Conservation (phyloP, 2,888 invertebrate species). For the Stenichneumon culpator region DNA sequence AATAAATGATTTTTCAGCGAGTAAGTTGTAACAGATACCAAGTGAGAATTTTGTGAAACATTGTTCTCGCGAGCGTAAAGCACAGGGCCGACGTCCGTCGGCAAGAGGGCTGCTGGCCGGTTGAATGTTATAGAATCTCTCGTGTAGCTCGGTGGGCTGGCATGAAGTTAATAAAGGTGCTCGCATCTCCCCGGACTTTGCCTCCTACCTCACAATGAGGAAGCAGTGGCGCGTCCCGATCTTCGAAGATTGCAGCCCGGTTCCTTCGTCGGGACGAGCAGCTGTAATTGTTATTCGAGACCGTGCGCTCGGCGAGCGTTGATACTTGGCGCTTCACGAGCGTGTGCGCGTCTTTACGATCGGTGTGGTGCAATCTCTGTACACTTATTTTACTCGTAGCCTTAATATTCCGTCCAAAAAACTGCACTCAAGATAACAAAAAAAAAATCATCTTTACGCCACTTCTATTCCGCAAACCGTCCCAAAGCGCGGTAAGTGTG, state of each 20-base stretch:
- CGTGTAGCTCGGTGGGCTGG: slow-evolving; percentile 61
- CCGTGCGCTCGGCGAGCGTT: slow-evolving; percentile 53
- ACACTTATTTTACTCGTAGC: not conserved
- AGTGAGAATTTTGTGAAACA: not conserved
- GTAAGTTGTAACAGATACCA: not conserved
- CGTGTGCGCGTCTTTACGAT: slow-evolving; percentile 18
- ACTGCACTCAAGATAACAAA: not conserved
- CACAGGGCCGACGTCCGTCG: slow-evolving; percentile 49
- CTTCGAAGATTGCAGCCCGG: slow-evolving; percentile 79
- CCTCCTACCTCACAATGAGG: slow-evolving; percentile 75
- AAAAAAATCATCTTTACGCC: not conserved
- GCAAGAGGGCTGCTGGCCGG: slow-evolving; percentile 32
- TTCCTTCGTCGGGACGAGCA: slow-evolving; percentile 58
- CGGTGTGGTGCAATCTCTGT: slow-evolving; percentile 26
- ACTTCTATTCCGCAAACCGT: not conserved
- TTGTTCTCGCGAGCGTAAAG: not conserved
- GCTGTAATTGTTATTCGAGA: slow-evolving; percentile 65
- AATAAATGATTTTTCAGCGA: no score
- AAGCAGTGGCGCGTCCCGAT: slow-evolving; percentile 79
- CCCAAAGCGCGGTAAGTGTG: not conserved
- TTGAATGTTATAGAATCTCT: slow-evolving; percentile 47
- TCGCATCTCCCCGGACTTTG: slow-evolving; percentile 44
- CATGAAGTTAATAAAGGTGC: slow-evolving; percentile 70
- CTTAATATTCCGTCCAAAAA: not conserved
- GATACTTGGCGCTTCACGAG: slow-evolving; percentile 37